Base-by-base conservation (phyloP, 2,113 vertebrate genomes). In the Anguilla japonica region DNA sequence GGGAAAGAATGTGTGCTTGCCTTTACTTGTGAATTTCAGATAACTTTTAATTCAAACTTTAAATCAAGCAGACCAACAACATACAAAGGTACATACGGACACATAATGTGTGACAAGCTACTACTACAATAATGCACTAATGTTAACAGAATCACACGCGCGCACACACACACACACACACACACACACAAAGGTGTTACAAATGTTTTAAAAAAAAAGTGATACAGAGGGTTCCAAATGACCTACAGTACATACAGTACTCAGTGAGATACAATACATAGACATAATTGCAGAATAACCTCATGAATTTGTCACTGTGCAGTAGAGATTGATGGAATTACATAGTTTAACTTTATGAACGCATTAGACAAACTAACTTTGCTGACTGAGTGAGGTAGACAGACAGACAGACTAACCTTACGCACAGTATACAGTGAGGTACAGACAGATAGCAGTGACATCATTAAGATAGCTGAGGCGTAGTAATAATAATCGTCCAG, bases 371-470 rank as follows among this genome's bases (percentile, higher is more conserved):
- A 41, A 34, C 53, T 46, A 79, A 57, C 29, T 14, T 57, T 79
- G 9, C 26, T 20, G 60, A 75, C 71, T 34, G n/a, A 15, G 71
- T 15, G 46, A 85, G 78, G 78, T 16, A 39, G 79, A 79, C 50
- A 60, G 85, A 81, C 85, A 83, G 71, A 75, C 71, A 87, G 50
- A 40, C 82, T 82, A 79, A 91, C 91, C 91, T 91, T 91, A 79
- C 89, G 89, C 22, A 91, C 83, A 78, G 88, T 89, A 83, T 91
- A 91, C 63, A 91, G 88, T 13, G 91, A 91, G 83, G 84, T 86
- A 82, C 88, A 85, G 81, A 91, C 85, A 34, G 91, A 91, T 75
- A 91, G 43, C 9, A 91, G 63, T 26, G 91, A 91, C 91, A 91
- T 91, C 88, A 91, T 82, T 84, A 91, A 85, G 56, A 91, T 91